Percentiles rank a stretch among this genome's conserved stretches.
Conservation (phyloP, 2,797 vertebrate genomes). For the Sarcophilus harrisii region DNA sequence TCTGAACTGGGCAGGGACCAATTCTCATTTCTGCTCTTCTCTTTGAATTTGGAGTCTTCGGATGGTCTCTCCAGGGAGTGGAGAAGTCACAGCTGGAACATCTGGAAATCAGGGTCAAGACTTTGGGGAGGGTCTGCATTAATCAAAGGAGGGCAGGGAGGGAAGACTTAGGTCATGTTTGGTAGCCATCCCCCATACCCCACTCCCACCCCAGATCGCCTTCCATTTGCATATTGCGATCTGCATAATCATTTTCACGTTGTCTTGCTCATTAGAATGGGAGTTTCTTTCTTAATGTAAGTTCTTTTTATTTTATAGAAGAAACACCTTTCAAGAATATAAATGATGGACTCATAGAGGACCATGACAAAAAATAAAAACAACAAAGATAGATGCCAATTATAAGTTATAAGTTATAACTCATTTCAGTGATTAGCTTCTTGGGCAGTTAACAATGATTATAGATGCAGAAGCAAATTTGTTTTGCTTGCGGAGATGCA, state of each 20-base stretch:
- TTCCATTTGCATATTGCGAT: not conserved
- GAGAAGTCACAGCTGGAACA: conserved; percentile 75
- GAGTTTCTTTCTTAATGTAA: too few species aligned
- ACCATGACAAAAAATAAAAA: too few species aligned
- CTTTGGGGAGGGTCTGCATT: not conserved
- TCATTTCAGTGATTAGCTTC: too few species aligned
- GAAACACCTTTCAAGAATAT: too few species aligned
- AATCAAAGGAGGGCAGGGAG: not conserved
- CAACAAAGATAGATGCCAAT: too few species aligned
- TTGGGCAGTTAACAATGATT: too few species aligned
- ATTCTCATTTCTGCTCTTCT: conserved; percentile 78
- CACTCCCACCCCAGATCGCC: not conserved
- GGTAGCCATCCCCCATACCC: not conserved
- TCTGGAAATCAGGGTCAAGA: conserved; percentile 27
- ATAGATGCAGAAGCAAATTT: too few species aligned
- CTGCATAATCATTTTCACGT: not conserved
- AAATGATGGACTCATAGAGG: too few species aligned
- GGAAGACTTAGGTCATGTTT: not conserved
- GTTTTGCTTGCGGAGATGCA: too few species aligned
- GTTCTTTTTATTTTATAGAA: too few species aligned
- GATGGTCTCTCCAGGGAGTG: conserved; percentile 41
- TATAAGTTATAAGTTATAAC: too few species aligned
- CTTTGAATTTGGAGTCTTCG: not conserved
- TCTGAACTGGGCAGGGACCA: not conserved
- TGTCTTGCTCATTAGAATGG: not conserved